These are phyloP conservation scores for Anticlea derivata DNA, from an alignment of 2,888 invertebrate species.

Conservation along the genomic window DNA sequence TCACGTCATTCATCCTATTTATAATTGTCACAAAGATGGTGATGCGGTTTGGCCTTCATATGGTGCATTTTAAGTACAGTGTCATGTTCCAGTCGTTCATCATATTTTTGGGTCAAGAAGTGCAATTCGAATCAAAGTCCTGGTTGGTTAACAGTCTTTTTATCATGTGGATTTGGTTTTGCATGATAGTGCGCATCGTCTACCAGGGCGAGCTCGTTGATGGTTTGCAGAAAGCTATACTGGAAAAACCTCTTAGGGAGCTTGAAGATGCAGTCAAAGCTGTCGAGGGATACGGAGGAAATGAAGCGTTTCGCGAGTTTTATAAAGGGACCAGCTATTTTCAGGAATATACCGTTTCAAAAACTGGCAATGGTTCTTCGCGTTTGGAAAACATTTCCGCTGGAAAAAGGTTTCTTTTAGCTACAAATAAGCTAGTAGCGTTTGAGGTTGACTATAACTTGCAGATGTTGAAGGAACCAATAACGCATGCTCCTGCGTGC, in stretches of 20 bases:
- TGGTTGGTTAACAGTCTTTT: slow-evolving; percentile 50
- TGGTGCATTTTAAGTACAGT: slow-evolving; percentile 24
- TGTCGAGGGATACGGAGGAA: slow-evolving; percentile 54
- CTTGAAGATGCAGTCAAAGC: slow-evolving; percentile 47
- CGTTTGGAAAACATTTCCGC: slow-evolving; percentile 43
- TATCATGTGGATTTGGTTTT: slow-evolving; percentile 63
- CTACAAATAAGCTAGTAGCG: slow-evolving; percentile 39
- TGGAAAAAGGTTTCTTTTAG: slow-evolving; percentile 53
- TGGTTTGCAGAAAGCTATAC: slow-evolving; percentile 46
- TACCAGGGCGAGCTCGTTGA: slow-evolving; percentile 60
- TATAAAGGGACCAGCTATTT: slow-evolving; percentile 45
- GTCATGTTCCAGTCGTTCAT: slow-evolving; percentile 46
- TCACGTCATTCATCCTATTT: slow-evolving; percentile 23
- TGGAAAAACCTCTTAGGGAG: slow-evolving; percentile 50
- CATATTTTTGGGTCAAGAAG: slow-evolving; percentile 57
- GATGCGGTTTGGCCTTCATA: slow-evolving; percentile 35
- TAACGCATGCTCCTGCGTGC: slow-evolving; percentile 42
- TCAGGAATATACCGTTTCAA: slow-evolving; percentile 38
- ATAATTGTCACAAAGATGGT: slow-evolving; percentile 19
- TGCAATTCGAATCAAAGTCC: slow-evolving; percentile 47
- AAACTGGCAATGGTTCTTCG: slow-evolving; percentile 31
- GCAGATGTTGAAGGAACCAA: slow-evolving; percentile 48
- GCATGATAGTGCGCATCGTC: slow-evolving; percentile 57
- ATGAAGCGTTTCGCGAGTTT: slow-evolving; percentile 38
- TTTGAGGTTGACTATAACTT: slow-evolving; percentile 36